A percentile compares a stretch with the other conserved stretches of the same genome.
Evolutionary conservation across 2,888 invertebrate species (phyloP).

Genomic region (Drosophila engyochracea): DNA sequence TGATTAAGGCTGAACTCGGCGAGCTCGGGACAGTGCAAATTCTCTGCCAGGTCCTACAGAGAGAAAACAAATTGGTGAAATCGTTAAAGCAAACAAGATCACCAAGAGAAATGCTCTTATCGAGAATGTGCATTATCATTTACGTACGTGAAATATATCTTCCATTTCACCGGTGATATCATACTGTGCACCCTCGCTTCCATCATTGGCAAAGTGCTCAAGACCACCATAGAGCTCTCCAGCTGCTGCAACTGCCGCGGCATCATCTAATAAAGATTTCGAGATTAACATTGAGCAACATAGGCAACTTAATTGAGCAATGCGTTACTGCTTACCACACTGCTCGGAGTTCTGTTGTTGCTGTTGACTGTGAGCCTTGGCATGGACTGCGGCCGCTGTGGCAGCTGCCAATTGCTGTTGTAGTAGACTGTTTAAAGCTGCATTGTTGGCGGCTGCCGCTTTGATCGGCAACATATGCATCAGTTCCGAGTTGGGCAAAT

Average conservation of each 20-base stretch:
- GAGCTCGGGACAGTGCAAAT: constrained; percentile 84
- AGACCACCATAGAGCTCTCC: constrained; percentile 83
- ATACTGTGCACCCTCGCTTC: constrained; percentile 83
- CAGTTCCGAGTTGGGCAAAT: constrained; percentile 83
- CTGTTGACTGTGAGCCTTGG: constrained; percentile 59
- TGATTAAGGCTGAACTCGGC: constrained; percentile 85
- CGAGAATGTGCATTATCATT: neutral
- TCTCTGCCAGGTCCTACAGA: constrained; percentile 83
- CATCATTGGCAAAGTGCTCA: constrained; percentile 82
- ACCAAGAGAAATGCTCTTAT: neutral
- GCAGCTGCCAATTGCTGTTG: constrained; percentile 81
- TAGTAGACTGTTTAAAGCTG: constrained; percentile 75
- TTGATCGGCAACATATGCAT: constrained; percentile 84
- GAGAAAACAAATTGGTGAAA: neutral
- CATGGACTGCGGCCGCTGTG: constrained; percentile 75
- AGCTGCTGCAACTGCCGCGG: constrained; percentile 37
- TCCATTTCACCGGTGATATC: constrained; percentile 85
- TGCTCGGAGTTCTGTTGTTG: constrained; percentile 54
- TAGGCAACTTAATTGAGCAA: no score
- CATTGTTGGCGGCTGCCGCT: constrained; percentile 70
- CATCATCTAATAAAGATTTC: constrained; percentile 45
- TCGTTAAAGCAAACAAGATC: no score
- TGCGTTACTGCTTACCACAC: constrained; percentile 52
- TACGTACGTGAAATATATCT: constrained; percentile 84
- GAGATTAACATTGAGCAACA: neutral